Percentiles rank a stretch among this genome's conserved stretches.
These are phyloP conservation scores for Apogon talboti DNA, from an alignment of 2,797 vertebrate species.

Conservation along the genomic window DNA sequence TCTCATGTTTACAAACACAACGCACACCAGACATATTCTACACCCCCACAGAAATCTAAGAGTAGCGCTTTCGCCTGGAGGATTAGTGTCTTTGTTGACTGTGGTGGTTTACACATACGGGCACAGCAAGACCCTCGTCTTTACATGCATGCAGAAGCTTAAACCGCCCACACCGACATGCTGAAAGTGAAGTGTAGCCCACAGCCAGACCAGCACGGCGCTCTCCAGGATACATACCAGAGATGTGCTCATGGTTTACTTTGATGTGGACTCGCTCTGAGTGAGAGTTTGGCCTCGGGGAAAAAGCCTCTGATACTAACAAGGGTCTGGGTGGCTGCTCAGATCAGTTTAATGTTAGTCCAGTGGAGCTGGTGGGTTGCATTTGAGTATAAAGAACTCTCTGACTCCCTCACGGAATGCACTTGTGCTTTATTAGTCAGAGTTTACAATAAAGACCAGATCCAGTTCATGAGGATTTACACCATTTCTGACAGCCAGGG, in stretches of 20 bases:
- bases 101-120: constrained; percentile 58
- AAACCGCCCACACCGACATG: constrained; percentile 65
- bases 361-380: constrained; percentile 1
- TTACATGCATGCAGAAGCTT: constrained; percentile 65
- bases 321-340: constrained; percentile 58
- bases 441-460: neutral
- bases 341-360: constrained; percentile 42
- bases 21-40: constrained; percentile 43
- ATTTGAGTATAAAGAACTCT: constrained; percentile 34
- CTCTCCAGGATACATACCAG: constrained; percentile 32
- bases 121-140: constrained; percentile 49
- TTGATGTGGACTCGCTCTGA: constrained; percentile 73
- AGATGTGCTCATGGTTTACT: constrained; percentile 40
- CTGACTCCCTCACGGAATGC: neutral
- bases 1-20: constrained; percentile 35
- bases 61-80: constrained; percentile 64
- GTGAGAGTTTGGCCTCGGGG: constrained; percentile 55
- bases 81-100: constrained; percentile 75
- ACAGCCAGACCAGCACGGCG: constrained; percentile 49
- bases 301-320: constrained; percentile 59
- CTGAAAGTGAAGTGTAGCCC: constrained; percentile 53
- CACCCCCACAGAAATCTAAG: constrained; percentile 60
- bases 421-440: constrained; percentile 23
- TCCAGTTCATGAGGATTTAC: constrained; percentile 2
- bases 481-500: neutral